These are phyloP conservation scores for Philonicus albiceps DNA, from an alignment of 2,888 invertebrate genomes.

Conservation along the genomic window DNA sequence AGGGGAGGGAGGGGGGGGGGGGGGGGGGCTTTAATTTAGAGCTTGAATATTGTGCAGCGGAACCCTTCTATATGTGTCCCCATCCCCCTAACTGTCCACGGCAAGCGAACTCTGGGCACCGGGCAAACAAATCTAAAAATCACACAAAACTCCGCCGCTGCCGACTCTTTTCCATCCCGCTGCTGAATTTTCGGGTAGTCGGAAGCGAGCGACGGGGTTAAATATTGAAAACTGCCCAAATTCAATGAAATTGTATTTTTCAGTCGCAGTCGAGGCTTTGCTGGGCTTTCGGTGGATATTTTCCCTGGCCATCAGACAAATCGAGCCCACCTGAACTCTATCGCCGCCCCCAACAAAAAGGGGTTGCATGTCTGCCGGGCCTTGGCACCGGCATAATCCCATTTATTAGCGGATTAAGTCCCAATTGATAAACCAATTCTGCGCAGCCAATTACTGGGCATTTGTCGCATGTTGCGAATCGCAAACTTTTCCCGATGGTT, in stretches of 20 bases:
- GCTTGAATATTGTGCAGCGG: background rate
- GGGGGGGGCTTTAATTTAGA: background rate
- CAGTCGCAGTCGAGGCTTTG: background rate
- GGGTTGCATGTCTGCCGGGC: background rate
- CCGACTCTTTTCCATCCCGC: background rate
- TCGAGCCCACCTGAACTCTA: background rate
- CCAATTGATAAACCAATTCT: conserved; percentile 34
- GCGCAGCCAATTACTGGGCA: conserved; percentile 17
- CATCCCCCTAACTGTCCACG: background rate
- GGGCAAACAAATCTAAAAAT: conserved; percentile 9
- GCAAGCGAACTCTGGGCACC: background rate
- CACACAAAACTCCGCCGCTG: background rate
- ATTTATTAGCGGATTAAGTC: conserved; percentile 32
- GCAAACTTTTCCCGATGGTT: background rate
- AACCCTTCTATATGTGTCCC: background rate
- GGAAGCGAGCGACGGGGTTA: background rate
- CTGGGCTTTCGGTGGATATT: background rate
- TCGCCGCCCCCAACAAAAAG: no score
- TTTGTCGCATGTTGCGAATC: conserved; percentile 1
- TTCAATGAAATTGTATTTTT: background rate
- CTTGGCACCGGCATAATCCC: conserved; percentile 5
- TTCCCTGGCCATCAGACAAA: background rate
- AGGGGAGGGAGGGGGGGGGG: no score
- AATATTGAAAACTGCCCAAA: conserved; percentile 32
- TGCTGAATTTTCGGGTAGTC: background rate